These are phyloP conservation scores for Heliconius cydno DNA, from an alignment of 2,888 invertebrate species.

Conservation along the genomic window DNA sequence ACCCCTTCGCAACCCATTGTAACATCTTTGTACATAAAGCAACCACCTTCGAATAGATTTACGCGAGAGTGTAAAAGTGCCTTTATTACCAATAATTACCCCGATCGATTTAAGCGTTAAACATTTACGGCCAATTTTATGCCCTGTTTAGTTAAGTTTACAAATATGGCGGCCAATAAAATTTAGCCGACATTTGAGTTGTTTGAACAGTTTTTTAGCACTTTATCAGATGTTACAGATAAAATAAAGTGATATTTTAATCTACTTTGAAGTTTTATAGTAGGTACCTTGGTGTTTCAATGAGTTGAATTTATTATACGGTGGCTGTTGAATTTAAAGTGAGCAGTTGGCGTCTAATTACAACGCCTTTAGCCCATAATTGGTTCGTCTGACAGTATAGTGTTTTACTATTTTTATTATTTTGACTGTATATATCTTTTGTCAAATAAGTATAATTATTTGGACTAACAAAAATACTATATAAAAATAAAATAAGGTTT, in stretches of 20 bases:
- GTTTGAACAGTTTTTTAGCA: conserved; percentile 43
- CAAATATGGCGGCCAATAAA: conserved; percentile 47
- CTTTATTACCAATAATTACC: conserved; percentile 37
- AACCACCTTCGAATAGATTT: conserved; percentile 10
- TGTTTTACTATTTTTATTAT: neutral
- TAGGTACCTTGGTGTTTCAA: conserved; percentile 17
- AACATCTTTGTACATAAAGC: conserved; percentile 5
- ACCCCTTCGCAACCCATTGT: neutral
- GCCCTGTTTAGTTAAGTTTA: conserved; percentile 41
- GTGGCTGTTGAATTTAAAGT: conserved; percentile 2
- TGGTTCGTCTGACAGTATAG: neutral
- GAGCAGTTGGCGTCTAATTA: conserved; percentile 4
- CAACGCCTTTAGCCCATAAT: conserved; percentile 8
- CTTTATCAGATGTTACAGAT: conserved; percentile 22
- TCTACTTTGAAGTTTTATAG: conserved; percentile 5
- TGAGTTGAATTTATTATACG: neutral
- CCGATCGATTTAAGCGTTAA: conserved; percentile 43
- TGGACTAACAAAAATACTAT: too few relatives aligned
- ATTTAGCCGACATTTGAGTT: conserved; percentile 32
- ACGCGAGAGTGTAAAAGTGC: conserved; percentile 16
- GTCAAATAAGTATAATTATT: too few relatives aligned
- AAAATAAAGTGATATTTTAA: conserved; percentile 33
- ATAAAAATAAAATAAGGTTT: too few relatives aligned
- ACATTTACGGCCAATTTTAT: conserved; percentile 42
- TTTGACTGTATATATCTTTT: neutral